These are phyloP conservation scores for Zygaena filipendulae DNA, from an alignment of 2,888 invertebrate species.

Conservation along the genomic window DNA sequence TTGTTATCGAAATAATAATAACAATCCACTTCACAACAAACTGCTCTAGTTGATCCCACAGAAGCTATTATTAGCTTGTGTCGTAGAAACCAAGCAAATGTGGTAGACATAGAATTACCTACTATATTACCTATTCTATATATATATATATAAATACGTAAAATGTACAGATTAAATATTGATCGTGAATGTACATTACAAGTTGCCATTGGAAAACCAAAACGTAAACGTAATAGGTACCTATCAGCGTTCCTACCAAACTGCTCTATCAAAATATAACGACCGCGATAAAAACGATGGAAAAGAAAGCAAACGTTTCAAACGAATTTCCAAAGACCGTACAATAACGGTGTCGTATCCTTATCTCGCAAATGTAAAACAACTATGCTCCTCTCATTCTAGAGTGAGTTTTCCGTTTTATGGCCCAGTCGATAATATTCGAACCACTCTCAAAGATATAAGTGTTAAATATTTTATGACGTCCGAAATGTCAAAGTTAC, in stretches of 20 bases:
- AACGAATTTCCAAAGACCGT: slow-evolving; percentile 60
- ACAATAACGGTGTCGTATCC: slow-evolving; percentile 47
- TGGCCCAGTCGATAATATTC: slow-evolving; percentile 62
- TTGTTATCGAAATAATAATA: too few relatives aligned
- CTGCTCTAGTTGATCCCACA: too few relatives aligned
- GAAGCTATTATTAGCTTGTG: too few relatives aligned
- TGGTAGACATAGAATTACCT: neutral
- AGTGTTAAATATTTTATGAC: slow-evolving; percentile 64
- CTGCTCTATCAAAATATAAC: slow-evolving; percentile 68
- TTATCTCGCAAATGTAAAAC: slow-evolving; percentile 33
- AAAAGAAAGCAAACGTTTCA: slow-evolving; percentile 63
- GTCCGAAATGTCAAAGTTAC: slow-evolving; percentile 28
- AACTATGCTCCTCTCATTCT: slow-evolving; percentile 38
- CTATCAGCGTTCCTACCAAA: slow-evolving; percentile 52
- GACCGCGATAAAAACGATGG: slow-evolving; percentile 64
- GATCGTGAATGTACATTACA: slow-evolving; percentile 29
- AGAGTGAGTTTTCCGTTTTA: slow-evolving; percentile 52
- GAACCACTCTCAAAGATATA: slow-evolving; percentile 52
- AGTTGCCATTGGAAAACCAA: slow-evolving; percentile 46
- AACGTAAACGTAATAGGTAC: slow-evolving; percentile 63
- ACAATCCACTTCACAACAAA: too few relatives aligned
- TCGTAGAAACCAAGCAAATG: too few relatives aligned
- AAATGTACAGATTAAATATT: neutral
- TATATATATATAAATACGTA: neutral
- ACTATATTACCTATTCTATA: neutral